Base-by-base conservation (phyloP, 2,797 vertebrate species). In the Eupleurogrammus muticus region DNA sequence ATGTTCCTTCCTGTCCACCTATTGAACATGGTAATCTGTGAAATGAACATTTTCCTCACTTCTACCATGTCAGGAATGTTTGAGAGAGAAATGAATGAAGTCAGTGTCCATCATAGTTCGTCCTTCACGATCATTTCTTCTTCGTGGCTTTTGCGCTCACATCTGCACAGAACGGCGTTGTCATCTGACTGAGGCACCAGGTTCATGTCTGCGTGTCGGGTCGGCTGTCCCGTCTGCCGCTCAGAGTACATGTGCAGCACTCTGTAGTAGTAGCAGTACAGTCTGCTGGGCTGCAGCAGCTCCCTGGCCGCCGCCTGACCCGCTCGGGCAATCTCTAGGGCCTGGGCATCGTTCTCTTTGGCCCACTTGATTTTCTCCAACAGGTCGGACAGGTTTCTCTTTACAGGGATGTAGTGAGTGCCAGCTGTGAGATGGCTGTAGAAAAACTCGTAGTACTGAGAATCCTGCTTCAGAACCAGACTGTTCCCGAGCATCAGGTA, bases 401-500 rank as follows among this genome's bases (percentile, higher is more conserved):
- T 93, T 77, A 98, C 77, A 0, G 95, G 92, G 49, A 98, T 4
- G 63, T 96, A 99, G 83, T 99, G 96, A 20, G 89, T 91, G 69
- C 94, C 96, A 0, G 96, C 92, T 63, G 83, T 86, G 7, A 99
- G 82, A 3, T 87, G 91, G 24, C 19, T 73, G 83, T 98, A 99
- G 86, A 99, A 99, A 73, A 96, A 94, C 59, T 99, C 96, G 5
- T 98, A 98, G 56, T 97, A 98, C 0, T 92, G 92, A 0, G 97
- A 98, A 61, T 95, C 94, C 89, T 99, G 97, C 87, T 99, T 99
- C 77, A 99, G 84, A 23, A 99, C 95, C 73, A 99, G 90, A 57
- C 96, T 98, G 93, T 95, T 92, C 0, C 96, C 96, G 40, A 99
- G 89, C 95, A 98, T 94, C 69, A 98, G 93, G 86, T 97, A 99